These are phyloP conservation scores for Phoxinus phoxinus DNA, from an alignment of 2,113 vertebrate genomes.

Conservation along the genomic window DNA sequence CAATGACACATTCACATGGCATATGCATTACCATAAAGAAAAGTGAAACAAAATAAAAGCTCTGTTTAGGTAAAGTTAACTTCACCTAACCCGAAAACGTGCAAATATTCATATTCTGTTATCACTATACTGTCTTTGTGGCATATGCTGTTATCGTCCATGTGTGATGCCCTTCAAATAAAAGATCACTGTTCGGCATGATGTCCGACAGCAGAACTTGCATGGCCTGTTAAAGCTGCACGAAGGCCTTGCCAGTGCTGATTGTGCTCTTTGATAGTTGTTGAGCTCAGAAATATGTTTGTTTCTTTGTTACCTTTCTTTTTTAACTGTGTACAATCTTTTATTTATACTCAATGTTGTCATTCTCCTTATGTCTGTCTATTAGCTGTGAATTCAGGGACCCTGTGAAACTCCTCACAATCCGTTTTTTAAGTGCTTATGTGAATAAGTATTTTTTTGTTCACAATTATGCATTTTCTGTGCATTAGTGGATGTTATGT, in stretches of 20 bases:
- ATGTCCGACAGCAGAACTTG: conserved; percentile 12
- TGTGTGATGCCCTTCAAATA: conserved; percentile 42
- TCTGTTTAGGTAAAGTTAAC: not conserved
- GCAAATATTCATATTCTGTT: not conserved
- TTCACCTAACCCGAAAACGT: not conserved
- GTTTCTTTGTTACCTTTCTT: conserved; percentile 4
- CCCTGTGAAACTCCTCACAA: conserved; percentile 36
- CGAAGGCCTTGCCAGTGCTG: not conserved
- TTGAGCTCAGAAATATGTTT: conserved; percentile 9
- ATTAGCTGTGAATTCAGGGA: conserved; percentile 53
- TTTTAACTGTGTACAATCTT: conserved; percentile 51
- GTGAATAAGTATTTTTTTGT: not conserved
- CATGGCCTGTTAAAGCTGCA: conserved; percentile 30
- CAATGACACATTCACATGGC: not conserved
- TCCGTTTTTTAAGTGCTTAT: not conserved
- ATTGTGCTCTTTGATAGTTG: not conserved
- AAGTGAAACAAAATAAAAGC: conserved; percentile 10
- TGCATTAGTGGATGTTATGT: conserved; percentile 13
- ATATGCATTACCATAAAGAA: not conserved
- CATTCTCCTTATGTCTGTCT: conserved; percentile 60
- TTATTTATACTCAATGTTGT: conserved; percentile 65
- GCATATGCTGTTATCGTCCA: not conserved
- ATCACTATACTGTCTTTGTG: not conserved
- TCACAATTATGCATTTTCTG: not conserved
- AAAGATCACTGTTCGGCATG: conserved; percentile 27